phyloP scores from a whole-genome alignment of 1,140 invertebrate genomes.

The Panagrolaimus sp. region DNA sequence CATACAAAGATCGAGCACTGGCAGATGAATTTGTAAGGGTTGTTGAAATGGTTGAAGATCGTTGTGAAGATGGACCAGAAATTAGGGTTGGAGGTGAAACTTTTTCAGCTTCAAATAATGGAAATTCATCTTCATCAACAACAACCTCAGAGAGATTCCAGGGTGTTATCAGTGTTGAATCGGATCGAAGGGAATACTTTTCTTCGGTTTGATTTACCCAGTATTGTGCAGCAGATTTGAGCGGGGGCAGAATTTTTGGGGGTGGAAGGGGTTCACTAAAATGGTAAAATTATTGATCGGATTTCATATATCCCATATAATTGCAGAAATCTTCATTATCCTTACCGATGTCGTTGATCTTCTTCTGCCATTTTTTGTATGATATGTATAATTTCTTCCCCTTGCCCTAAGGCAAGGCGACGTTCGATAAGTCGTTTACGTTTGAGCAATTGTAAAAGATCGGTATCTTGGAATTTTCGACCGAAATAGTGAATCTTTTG shows the following conservation, averaged over 20 bases:
- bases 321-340: no score
- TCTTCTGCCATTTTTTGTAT: conserved; percentile 45
- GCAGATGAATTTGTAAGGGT: conserved; percentile 42
- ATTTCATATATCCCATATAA: no score
- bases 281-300: background rate
- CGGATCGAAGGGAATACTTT: background rate
- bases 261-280: background rate
- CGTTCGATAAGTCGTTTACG: conserved; percentile 58
- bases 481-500: conserved; percentile 57
- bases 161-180: background rate
- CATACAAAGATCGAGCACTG: conserved; percentile 38
- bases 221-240: conserved; percentile 17
- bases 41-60: conserved; percentile 16
- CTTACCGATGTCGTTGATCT: conserved; percentile 27
- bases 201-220: conserved; percentile 7
- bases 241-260: background rate
- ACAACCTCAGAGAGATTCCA: conserved; percentile 4
- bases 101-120: conserved; percentile 26
- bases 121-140: conserved; percentile 20
- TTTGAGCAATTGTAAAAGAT: conserved; percentile 56
- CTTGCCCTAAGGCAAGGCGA: conserved; percentile 55
- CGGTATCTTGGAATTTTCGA: conserved; percentile 59
- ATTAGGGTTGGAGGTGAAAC: conserved; percentile 16
- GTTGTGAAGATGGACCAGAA: conserved; percentile 15
- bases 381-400: conserved; percentile 55